Percentiles rank a stretch among this genome's conserved stretches.
Conservation (phyloP, 2,797 vertebrate species). For the Atherinosoma microstoma region DNA sequence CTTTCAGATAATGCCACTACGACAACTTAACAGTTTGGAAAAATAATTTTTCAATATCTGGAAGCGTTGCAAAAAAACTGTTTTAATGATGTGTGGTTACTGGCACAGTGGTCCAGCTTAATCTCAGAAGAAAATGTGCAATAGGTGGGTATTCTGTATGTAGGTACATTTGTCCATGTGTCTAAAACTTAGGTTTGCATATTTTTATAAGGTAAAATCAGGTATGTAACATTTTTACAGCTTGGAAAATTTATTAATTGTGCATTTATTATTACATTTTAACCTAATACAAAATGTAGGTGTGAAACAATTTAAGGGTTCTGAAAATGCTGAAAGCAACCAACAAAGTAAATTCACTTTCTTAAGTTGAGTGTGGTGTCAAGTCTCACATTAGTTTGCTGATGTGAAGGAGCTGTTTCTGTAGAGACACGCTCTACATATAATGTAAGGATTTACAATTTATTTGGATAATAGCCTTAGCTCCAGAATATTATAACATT, state of each 20-base stretch:
- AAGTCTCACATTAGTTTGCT: background rate
- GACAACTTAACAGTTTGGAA: slow-evolving; percentile 39
- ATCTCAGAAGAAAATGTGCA: slow-evolving; percentile 3
- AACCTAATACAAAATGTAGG: too few species aligned
- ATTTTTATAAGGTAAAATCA: too few species aligned
- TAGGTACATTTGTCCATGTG: background rate
- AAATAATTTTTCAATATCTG: slow-evolving; percentile 21
- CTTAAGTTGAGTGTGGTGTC: background rate
- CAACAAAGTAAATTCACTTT: background rate
- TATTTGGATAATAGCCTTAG: too few species aligned
- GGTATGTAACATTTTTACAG: background rate
- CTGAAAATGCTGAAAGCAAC: too few species aligned
- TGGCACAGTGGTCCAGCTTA: slow-evolving; percentile 9
- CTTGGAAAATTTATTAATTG: background rate
- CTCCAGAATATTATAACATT: too few species aligned
- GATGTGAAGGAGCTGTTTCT: background rate
- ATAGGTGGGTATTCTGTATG: background rate
- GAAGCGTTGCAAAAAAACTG: slow-evolving; percentile 16
- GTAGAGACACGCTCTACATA: background rate
- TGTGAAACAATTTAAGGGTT: background rate
- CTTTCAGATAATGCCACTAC: slow-evolving; percentile 41
- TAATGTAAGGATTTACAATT: too few species aligned
- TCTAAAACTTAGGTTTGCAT: background rate
- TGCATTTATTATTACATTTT: background rate
- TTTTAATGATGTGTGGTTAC: slow-evolving; percentile 28